Percentiles rank a stretch among this genome's conserved stretches.
phyloP scores from a whole-genome alignment of 1,140 invertebrate genomes.

The Drosophila murphyi region DNA sequence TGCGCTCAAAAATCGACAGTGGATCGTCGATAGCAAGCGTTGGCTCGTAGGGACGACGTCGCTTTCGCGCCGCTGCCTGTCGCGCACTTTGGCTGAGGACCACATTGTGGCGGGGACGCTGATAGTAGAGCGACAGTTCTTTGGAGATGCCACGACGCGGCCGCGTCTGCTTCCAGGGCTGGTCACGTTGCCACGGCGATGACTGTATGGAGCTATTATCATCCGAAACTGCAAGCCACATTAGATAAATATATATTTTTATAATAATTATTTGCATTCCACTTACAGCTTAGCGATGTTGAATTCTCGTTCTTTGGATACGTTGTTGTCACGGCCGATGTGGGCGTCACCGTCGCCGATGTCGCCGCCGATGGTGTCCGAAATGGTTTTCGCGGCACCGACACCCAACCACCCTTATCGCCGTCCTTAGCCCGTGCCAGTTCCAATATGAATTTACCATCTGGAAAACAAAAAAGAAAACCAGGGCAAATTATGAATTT shows the following conservation, averaged over 20 bases:
- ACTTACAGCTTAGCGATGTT: conserved; percentile 85
- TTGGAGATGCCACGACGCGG: conserved; percentile 90
- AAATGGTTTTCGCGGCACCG: conserved; percentile 93
- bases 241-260: not conserved
- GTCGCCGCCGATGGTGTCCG: conserved; percentile 88
- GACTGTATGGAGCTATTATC: conserved; percentile 95
- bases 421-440: conserved; percentile 92
- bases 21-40: conserved; percentile 46
- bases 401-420: conserved; percentile 93
- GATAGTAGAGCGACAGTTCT: conserved; percentile 90
- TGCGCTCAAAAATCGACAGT: conserved; percentile 49
- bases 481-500: not conserved
- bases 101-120: conserved; percentile 86
- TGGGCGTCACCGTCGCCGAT: conserved; percentile 85
- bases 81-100: conserved; percentile 82
- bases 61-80: conserved; percentile 85
- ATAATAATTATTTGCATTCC: not conserved
- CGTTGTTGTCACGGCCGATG: conserved; percentile 85
- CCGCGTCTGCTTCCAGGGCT: conserved; percentile 92
- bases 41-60: conserved; percentile 86
- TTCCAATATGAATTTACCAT: conserved; percentile 95
- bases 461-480: conserved; percentile 75
- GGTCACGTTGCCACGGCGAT: conserved; percentile 94
- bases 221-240: conserved; percentile 88
- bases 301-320: conserved; percentile 82